Evolutionary conservation across 1,140 invertebrate genomes (phyloP).

Genomic region (Drosophila pruinosa): DNA sequence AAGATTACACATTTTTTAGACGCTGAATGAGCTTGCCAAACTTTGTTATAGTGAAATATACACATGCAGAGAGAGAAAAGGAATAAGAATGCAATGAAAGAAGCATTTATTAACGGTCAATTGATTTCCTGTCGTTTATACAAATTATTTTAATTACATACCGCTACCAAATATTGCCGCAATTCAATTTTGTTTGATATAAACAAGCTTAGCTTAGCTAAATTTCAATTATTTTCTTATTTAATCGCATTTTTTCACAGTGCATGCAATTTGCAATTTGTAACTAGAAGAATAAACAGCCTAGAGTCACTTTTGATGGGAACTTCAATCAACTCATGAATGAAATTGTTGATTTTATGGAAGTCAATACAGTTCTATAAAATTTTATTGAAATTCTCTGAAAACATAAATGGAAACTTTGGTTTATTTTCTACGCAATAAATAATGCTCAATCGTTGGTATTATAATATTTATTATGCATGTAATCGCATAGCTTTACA

Average conservation of each 20-base stretch:
- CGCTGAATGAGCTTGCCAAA: constrained; percentile 31
- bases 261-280: background rate
- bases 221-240: background rate
- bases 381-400: background rate
- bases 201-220: no score
- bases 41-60: background rate
- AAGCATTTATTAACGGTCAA: no score
- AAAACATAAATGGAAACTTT: background rate
- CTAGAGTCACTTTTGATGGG: background rate
- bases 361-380: background rate
- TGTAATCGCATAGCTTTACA: constrained; percentile 22
- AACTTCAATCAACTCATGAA: background rate
- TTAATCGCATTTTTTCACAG: background rate
- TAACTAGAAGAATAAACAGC: background rate
- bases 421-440: background rate
- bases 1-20: constrained; percentile 65
- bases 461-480: constrained; percentile 62
- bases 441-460: constrained; percentile 32
- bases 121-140: no score
- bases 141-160: no score
- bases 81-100: no score
- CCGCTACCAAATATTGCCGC: no score
- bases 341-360: background rate
- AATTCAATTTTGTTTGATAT: no score
- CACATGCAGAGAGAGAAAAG: background rate